phyloP scores from a whole-genome alignment of 2,797 vertebrate species.

The Fundulus diaphanus region DNA sequence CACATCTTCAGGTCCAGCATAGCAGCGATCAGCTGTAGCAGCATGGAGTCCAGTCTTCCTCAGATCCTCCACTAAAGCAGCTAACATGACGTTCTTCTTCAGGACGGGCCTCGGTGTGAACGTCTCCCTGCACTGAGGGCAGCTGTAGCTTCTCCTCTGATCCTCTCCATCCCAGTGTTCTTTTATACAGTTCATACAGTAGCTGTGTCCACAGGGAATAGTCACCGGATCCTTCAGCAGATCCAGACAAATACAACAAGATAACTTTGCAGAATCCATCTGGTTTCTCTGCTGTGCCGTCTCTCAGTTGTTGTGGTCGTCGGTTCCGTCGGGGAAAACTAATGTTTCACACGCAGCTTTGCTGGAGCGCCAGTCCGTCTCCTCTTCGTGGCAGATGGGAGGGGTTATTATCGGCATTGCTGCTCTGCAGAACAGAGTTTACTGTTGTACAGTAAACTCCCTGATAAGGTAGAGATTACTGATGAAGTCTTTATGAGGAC shows the following conservation, averaged over 20 bases:
- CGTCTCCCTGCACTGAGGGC: conserved; percentile 29
- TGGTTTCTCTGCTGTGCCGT: neutral
- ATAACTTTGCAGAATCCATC: conserved; percentile 5
- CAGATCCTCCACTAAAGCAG: neutral
- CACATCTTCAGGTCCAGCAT: conserved; percentile 1
- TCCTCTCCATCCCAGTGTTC: conserved; percentile 10
- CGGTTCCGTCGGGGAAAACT: neutral
- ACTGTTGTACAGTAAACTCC: neutral
- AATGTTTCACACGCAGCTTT: neutral
- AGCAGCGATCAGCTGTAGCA: neutral
- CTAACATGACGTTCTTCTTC: neutral
- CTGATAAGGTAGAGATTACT: neutral
- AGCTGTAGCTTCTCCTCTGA: neutral
- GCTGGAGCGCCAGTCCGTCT: neutral
- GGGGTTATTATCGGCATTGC: neutral
- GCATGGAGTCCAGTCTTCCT: neutral
- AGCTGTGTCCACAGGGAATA: conserved; percentile 28
- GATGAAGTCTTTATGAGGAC: neutral
- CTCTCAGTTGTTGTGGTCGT: neutral
- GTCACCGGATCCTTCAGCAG: conserved; percentile 21
- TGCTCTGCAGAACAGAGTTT: neutral
- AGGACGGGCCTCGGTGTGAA: neutral
- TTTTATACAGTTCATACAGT: conserved; percentile 27
- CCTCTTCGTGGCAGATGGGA: neutral
- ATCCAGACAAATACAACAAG: conserved; percentile 25